Evolutionary conservation across 2,113 vertebrate genomes (phyloP).

Genomic region (Anthoscopus minutus): DNA sequence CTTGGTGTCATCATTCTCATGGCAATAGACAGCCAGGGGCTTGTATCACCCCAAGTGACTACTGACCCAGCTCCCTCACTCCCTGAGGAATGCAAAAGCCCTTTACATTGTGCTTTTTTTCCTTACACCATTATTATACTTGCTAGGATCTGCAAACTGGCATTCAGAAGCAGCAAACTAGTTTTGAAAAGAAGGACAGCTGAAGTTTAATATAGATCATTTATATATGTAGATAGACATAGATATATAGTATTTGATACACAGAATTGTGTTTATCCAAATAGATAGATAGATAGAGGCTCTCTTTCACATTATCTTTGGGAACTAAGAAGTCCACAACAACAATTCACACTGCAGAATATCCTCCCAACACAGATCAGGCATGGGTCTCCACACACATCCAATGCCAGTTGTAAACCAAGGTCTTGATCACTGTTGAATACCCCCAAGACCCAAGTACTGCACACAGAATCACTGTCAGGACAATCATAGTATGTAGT

Average conservation of each 20-base stretch:
- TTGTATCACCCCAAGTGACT: background rate
- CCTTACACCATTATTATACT: background rate
- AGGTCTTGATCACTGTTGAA: background rate
- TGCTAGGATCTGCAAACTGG: background rate
- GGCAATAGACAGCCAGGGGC: background rate
- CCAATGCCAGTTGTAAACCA: background rate
- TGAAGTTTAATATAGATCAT: background rate
- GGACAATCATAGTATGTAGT: rapidly evolving
- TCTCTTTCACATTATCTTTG: background rate
- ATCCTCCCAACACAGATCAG: background rate
- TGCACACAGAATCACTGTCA: background rate
- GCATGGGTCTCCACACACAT: background rate
- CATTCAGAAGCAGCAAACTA: background rate
- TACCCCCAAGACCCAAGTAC: background rate
- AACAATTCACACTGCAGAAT: background rate
- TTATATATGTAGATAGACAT: background rate
- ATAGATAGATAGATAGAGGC: background rate
- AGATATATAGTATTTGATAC: background rate
- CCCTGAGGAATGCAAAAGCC: background rate
- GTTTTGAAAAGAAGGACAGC: background rate
- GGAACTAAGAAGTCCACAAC: background rate
- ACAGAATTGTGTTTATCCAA: background rate
- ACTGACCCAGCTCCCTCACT: background rate
- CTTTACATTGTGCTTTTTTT: background rate
- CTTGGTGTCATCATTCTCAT: background rate